A percentile compares a stretch with the other conserved stretches of the same genome.
Conservation (phyloP, 2,888 invertebrate genomes). For the Drosophila leonis region DNA sequence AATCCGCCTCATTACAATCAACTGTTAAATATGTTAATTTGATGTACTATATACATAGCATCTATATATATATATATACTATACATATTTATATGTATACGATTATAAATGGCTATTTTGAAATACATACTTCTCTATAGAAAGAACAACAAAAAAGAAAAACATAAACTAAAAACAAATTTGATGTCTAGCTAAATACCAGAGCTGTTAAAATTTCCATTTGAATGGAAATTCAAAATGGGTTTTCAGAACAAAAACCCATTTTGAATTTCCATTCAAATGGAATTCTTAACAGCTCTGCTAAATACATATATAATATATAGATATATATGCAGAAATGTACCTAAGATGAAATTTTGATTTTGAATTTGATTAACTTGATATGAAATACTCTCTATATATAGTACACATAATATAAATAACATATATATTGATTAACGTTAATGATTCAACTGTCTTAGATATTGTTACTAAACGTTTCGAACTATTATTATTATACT, state of each 20-base stretch:
- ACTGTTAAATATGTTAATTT: slow-evolving; percentile 74
- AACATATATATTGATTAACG: slow-evolving; percentile 48
- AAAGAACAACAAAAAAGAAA: slow-evolving; percentile 50
- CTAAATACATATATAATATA: slow-evolving; percentile 26
- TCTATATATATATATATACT: not conserved
- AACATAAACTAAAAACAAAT: slow-evolving; percentile 14
- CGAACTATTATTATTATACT: slow-evolving; percentile 37
- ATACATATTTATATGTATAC: slow-evolving; percentile 44
- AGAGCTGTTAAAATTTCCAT: no score
- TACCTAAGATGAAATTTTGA: slow-evolving; percentile 15
- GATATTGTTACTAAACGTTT: slow-evolving; percentile 52
- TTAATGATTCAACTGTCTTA: slow-evolving; percentile 55
- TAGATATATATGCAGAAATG: slow-evolving; percentile 30
- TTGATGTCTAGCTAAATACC: slow-evolving; percentile 46
- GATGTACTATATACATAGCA: slow-evolving; percentile 21
- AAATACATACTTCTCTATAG: slow-evolving; percentile 44
- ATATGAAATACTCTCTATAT: slow-evolving; percentile 5
- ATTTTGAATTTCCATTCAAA: no score
- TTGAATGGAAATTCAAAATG: no score
- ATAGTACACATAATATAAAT: slow-evolving; percentile 12
- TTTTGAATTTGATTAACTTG: slow-evolving; percentile 3
- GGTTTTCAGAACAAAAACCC: no score
- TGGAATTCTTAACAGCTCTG: no score
- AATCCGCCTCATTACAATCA: slow-evolving; percentile 82
- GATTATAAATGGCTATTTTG: slow-evolving; percentile 54